phyloP scores from a whole-genome alignment of 2,888 invertebrate genomes.

The Ashinkailepas kermadecensis region DNA sequence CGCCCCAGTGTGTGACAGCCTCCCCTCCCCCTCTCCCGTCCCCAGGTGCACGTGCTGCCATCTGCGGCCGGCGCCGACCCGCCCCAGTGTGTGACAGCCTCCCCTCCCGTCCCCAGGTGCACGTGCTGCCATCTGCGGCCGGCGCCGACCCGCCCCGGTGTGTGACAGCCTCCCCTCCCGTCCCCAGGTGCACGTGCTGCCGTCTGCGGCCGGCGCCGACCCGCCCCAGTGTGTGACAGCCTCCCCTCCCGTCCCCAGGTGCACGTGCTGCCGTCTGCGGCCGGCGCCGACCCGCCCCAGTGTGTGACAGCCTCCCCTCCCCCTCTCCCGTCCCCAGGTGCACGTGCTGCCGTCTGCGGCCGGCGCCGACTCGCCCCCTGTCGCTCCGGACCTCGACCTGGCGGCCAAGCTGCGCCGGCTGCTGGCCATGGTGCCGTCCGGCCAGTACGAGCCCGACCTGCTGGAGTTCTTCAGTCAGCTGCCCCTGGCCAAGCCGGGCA shows the following conservation, averaged over 20 bases:
- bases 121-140: background rate
- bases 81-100: too few relatives aligned
- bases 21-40: background rate
- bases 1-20: too few relatives aligned
- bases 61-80: background rate
- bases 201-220: background rate
- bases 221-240: too few relatives aligned
- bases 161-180: too few relatives aligned
- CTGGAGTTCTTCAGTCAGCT: background rate
- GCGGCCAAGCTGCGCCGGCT: background rate
- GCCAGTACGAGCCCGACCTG: background rate
- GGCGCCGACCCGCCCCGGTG: background rate
- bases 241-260: background rate
- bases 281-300: background rate
- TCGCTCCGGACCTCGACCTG: background rate
- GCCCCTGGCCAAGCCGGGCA: constrained; percentile 7
- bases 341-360: background rate
- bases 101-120: background rate
- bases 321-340: background rate
- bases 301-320: too few relatives aligned
- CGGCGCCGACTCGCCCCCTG: background rate
- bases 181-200: constrained; percentile 7
- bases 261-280: background rate
- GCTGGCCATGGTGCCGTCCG: background rate
- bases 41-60: constrained; percentile 8